phyloP scores from a whole-genome alignment of 2,113 vertebrate genomes.

The Elephantulus edwardii region DNA sequence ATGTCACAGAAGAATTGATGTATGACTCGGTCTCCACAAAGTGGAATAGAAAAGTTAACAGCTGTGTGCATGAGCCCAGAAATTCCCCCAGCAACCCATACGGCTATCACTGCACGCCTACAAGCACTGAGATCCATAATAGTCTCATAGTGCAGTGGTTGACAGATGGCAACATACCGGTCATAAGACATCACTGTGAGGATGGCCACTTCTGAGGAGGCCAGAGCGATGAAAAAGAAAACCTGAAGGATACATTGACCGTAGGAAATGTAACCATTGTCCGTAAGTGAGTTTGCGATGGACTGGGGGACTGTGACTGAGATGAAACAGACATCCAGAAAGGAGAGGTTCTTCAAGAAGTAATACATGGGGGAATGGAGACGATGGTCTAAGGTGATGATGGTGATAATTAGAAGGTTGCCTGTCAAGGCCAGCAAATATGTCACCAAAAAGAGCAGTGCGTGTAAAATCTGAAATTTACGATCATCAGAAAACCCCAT shows the following conservation, averaged over 20 bases:
- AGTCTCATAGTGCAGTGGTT: conserved; percentile 57
- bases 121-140: conserved; percentile 51
- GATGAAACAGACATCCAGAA: conserved; percentile 70
- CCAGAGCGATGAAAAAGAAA: conserved; percentile 70
- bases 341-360: conserved; percentile 72
- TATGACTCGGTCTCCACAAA: conserved; percentile 65
- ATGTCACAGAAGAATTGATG: conserved; percentile 74
- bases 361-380: conserved; percentile 74
- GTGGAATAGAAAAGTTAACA: conserved; percentile 59
- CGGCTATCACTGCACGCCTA: conserved; percentile 30
- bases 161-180: conserved; percentile 63
- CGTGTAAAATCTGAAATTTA: conserved; percentile 64
- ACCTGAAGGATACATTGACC: conserved; percentile 66
- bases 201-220: conserved; percentile 68
- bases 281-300: conserved; percentile 52
- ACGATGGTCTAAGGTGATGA: conserved; percentile 40
- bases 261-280: conserved; percentile 54
- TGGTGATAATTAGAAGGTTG: conserved; percentile 66
- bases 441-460: conserved; percentile 49
- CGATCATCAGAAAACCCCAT: conserved; percentile 50
- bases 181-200: conserved; percentile 75
- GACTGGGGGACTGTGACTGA: conserved; percentile 74
- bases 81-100: conserved; percentile 58
- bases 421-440: conserved; percentile 60
- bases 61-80: conserved; percentile 50